A percentile compares a stretch with the other conserved stretches of the same genome.
phyloP scores from a whole-genome alignment of 2,113 vertebrate species.

The Daubentonia madagascariensis region DNA sequence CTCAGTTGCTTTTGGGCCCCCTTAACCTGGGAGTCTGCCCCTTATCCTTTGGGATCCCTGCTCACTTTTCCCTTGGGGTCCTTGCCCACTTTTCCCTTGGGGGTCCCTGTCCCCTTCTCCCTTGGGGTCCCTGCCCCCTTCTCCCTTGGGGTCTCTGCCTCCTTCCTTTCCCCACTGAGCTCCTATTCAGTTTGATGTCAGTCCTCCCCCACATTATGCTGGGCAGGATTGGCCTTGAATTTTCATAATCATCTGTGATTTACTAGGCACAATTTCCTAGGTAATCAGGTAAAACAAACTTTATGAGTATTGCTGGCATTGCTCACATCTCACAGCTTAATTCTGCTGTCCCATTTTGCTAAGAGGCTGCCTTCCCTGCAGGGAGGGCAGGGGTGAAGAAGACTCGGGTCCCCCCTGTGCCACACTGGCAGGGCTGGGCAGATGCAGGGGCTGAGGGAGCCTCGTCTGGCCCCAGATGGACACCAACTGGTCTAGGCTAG shows the following conservation, averaged over 20 bases:
- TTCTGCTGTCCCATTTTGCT: background rate
- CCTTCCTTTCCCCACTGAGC: background rate
- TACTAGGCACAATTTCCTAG: background rate
- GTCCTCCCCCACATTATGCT: background rate
- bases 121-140: background rate
- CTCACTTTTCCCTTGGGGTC: background rate
- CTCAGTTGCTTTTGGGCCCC: background rate
- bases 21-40: no score
- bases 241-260: background rate
- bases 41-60: background rate
- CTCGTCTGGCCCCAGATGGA: background rate
- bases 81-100: background rate
- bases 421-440: background rate
- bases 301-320: background rate
- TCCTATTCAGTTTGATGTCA: rapidly evolving
- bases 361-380: background rate
- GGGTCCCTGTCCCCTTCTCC: background rate
- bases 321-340: background rate
- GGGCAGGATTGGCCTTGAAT: background rate
- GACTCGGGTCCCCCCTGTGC: background rate
- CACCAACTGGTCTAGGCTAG: background rate
- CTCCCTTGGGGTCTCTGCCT: background rate
- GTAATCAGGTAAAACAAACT: background rate
- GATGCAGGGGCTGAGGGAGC: background rate
- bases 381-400: rapidly evolving